These are phyloP conservation scores for Paratilapia polleni DNA, from an alignment of 2,113 vertebrate genomes.

Conservation along the genomic window DNA sequence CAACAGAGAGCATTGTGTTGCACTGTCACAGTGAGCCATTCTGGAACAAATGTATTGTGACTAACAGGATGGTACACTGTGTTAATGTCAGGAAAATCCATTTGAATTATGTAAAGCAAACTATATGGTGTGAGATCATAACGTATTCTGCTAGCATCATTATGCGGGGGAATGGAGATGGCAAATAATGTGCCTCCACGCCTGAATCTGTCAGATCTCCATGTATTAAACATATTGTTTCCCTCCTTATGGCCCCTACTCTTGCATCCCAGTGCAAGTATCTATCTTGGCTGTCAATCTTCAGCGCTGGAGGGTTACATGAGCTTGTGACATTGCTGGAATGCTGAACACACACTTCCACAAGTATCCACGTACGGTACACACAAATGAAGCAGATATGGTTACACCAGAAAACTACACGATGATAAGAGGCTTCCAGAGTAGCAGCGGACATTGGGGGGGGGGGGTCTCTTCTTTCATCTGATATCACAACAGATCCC, in stretches of 20 bases:
- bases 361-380: background rate
- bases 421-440: conserved; percentile 54
- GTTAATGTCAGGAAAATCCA: conserved; percentile 45
- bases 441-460: conserved; percentile 23
- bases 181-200: conserved; percentile 35
- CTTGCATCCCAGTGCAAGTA: conserved; percentile 26
- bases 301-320: conserved; percentile 39
- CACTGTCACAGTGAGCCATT: conserved; percentile 5
- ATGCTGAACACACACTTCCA: background rate
- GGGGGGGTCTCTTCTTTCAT: conserved; percentile 34
- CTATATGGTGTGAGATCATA: background rate
- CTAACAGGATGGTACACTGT: conserved; percentile 28
- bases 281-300: conserved; percentile 69
- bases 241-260: conserved; percentile 46
- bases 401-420: conserved; percentile 40
- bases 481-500: conserved; percentile 57
- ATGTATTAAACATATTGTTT: conserved; percentile 67
- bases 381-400: conserved; percentile 33
- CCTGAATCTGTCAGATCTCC: conserved; percentile 57
- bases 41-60: conserved; percentile 32
- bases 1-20: background rate
- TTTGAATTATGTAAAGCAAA: conserved; percentile 47
- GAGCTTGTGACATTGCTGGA: conserved; percentile 10
- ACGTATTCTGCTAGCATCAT: conserved; percentile 14
- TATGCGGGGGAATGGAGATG: conserved; percentile 38